Evolutionary conservation across 2,113 vertebrate species (phyloP), one percentile per base, ranked within the genome.

Genomic region (Nymphicus hollandicus): DNA sequence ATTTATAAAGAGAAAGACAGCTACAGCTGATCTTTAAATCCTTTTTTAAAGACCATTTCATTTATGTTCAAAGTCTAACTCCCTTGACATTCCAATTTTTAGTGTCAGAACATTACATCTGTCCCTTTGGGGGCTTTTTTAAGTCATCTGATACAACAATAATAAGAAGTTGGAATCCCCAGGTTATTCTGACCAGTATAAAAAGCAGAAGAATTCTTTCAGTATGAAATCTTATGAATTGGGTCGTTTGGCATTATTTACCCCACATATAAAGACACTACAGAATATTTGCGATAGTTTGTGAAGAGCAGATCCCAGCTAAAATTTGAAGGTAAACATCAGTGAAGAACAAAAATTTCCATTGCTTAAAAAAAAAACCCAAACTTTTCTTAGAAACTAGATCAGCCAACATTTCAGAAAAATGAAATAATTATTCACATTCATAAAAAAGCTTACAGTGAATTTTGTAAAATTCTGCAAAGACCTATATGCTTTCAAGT

Each of bases 151-250:
- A 72, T 25, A 39, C 7, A 68, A 81, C 46, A 87, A 37, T 47
- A 64, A 52, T 4, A 82, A 17, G 0, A 80, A 81, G 12, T 68
- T 39, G 0, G 13, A 72, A 64, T 35, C 79, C 13, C 10, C 13
- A 29, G 4, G 3, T 68, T 84, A 3, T 13, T 80, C 6, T 63
- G 22, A 29, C 76, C 20, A 49, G 13, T 35, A 29, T 11, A 35
- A 28, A 79, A 91, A 80, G 10, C 3, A 79, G 15, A 81, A 55
- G 5, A 63, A 71, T 20, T 41, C 12, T 69, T 89, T 58, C 9
- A 29, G 3, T 13, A 39, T 16, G 5, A 80, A 89, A 72, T 49
- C 20, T 69, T 60, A 33, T 52, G 31, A 44, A n/a, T 4, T 37
- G 35, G 3, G 19, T 60, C 22, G 3, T 47, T 47, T 43, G 41